A percentile compares a stretch with the other conserved stretches of the same genome.
These are phyloP conservation scores for Xanthia togata DNA, from an alignment of 2,888 invertebrate species.

Conservation along the genomic window DNA sequence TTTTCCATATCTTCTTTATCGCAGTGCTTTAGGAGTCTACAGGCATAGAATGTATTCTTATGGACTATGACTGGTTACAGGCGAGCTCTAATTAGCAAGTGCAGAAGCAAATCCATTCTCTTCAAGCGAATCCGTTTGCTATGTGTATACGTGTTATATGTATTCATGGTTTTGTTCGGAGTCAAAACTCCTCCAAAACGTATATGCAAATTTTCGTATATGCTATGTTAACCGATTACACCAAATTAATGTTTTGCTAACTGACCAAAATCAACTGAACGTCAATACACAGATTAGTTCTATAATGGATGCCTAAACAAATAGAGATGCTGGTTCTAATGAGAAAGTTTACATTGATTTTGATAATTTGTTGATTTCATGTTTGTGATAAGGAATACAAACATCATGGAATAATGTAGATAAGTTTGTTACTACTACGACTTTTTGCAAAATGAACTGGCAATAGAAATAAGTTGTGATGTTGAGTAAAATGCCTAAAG, in stretches of 20 bases:
- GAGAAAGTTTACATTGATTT: neutral
- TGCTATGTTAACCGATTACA: neutral
- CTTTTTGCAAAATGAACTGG: neutral
- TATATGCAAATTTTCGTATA: neutral
- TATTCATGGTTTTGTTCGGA: neutral
- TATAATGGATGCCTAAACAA: neutral
- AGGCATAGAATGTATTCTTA: neutral
- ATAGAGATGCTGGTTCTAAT: neutral
- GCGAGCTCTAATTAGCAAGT: neutral
- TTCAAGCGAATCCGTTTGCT: no score
- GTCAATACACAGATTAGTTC: neutral
- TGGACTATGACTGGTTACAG: no score
- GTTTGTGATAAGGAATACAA: neutral
- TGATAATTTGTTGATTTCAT: neutral
- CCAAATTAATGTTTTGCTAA: slow-evolving; percentile 1
- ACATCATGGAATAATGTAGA: neutral
- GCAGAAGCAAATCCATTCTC: neutral
- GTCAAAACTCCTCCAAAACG: neutral
- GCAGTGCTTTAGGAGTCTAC: neutral
- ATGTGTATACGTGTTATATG: neutral
- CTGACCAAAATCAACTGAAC: neutral
- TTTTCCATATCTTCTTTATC: no score
- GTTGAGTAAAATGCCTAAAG: neutral
- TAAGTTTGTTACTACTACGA: neutral
- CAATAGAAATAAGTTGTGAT: neutral